Evolutionary conservation across 2,113 vertebrate species (phyloP).

Genomic region (Elaphurus davidianus): DNA sequence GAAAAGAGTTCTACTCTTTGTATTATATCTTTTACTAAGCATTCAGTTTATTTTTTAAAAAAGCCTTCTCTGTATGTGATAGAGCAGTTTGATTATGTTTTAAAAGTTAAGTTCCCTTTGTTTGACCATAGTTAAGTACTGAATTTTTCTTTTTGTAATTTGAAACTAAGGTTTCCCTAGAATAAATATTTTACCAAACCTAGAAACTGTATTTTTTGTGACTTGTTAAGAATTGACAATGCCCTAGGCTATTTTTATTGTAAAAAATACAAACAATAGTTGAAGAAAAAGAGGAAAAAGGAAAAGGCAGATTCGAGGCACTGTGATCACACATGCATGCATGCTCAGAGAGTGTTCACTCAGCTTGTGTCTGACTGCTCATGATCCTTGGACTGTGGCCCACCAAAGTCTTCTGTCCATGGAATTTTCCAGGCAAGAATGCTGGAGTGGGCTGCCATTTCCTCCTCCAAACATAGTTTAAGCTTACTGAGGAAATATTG

Average conservation of each 20-base stretch:
- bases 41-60: slow-evolving; percentile 5
- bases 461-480: not conserved
- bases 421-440: not conserved
- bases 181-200: not conserved
- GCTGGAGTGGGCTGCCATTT: not conserved
- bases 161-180: not conserved
- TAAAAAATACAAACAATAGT: not conserved
- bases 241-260: not conserved
- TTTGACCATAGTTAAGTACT: not conserved
- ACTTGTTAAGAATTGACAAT: not conserved
- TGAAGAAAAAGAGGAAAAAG: not conserved
- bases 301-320: not conserved
- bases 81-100: slow-evolving; percentile 31
- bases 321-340: accelerated
- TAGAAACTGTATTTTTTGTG: not conserved
- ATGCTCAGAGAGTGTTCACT: no score
- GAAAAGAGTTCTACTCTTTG: not conserved
- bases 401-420: not conserved
- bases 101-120: not conserved
- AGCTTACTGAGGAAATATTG: not conserved
- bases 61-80: not conserved
- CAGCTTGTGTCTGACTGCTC: not conserved
- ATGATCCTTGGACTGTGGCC: not conserved
- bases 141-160: slow-evolving; percentile 3
- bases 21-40: slow-evolving; percentile 1